A percentile compares a stretch with the other conserved stretches of the same genome.
Conservation (phyloP, 2,797 vertebrate genomes). For the Siniperca obscura region DNA sequence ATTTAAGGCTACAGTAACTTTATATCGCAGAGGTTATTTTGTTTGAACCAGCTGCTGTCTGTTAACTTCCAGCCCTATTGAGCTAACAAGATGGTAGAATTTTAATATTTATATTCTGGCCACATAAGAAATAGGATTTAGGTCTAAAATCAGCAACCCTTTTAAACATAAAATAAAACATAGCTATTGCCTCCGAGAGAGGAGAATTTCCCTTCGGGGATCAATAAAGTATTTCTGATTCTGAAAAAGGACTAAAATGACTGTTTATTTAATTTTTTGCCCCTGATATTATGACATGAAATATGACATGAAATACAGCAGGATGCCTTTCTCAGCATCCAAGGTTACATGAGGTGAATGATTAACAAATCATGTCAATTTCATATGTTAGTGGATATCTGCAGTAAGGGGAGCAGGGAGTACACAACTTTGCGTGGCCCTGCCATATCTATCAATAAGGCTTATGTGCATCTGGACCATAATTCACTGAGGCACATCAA, state of each 20-base stretch:
- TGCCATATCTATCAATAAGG: constrained; percentile 30
- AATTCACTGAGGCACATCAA: constrained; percentile 51
- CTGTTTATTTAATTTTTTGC: neutral
- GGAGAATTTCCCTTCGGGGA: neutral
- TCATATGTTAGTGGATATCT: constrained; percentile 12
- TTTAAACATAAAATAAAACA: neutral
- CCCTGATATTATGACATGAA: neutral
- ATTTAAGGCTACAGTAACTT: neutral
- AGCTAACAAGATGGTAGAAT: neutral
- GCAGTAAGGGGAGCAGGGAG: constrained; percentile 8
- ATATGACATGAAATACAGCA: constrained; percentile 12
- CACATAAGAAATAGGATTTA: neutral
- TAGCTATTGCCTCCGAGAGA: neutral
- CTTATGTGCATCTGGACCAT: constrained; percentile 31
- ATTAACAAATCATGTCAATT: constrained; percentile 16
- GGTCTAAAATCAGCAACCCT: neutral
- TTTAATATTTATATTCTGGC: neutral
- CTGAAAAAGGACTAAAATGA: neutral
- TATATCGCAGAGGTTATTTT: neutral
- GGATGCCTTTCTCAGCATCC: neutral
- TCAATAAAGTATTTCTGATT: no score
- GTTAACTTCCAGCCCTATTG: no score
- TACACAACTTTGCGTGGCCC: neutral
- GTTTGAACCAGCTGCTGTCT: neutral
- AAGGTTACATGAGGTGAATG: neutral